phyloP scores from a whole-genome alignment of 2,113 vertebrate species.

The Heptranchias perlo region DNA sequence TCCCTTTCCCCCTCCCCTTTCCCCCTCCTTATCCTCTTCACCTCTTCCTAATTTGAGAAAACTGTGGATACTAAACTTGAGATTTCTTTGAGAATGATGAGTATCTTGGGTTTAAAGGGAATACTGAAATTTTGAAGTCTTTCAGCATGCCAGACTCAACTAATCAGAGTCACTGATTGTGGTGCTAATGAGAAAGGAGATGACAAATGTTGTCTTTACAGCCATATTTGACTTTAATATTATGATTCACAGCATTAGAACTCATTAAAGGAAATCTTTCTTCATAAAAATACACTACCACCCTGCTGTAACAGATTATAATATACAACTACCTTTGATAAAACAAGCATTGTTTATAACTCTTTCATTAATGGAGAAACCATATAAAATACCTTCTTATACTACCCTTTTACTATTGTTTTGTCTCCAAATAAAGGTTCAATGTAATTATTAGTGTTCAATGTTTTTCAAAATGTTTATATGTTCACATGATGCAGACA shows the following conservation, averaged over 20 bases:
- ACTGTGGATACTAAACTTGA: neutral
- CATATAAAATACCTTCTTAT: neutral
- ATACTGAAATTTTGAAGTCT: neutral
- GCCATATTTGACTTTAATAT: conserved; percentile 26
- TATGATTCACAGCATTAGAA: neutral
- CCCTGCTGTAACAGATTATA: neutral
- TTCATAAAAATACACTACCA: conserved; percentile 29
- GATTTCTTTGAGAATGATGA: neutral
- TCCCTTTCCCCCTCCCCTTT: neutral
- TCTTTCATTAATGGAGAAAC: neutral
- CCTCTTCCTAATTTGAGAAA: neutral
- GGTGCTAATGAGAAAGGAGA: conserved; percentile 12
- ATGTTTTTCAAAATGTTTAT: neutral
- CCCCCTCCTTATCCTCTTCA: neutral
- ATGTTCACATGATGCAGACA: neutral
- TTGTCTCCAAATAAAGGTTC: neutral
- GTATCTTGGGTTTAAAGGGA: neutral
- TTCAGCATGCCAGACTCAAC: neutral
- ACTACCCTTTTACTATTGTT: neutral
- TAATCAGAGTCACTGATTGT: conserved; percentile 2
- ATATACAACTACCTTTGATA: neutral
- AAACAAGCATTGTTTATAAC: conserved; percentile 4
- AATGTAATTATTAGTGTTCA: neutral
- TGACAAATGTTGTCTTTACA: neutral
- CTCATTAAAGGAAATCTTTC: conserved; percentile 26